phyloP scores from a whole-genome alignment of 2,797 vertebrate genomes.

The Capromys pilorides region DNA sequence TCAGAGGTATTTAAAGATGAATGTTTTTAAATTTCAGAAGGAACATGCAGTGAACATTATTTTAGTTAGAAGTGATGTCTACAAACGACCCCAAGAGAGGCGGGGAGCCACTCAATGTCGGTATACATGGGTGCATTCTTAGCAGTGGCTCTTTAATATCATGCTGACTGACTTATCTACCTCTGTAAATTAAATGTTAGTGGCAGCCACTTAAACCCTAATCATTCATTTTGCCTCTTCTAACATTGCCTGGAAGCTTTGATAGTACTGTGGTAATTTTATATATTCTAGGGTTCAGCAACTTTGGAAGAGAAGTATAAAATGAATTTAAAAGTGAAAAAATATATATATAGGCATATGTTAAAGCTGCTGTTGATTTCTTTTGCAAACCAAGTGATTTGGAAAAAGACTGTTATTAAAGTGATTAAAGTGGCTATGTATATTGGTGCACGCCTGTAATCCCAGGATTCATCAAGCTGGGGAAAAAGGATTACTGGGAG shows the following conservation, averaged over 20 bases:
- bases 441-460: neutral
- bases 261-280: neutral
- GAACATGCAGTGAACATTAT: neutral
- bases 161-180: slow-evolving; percentile 14
- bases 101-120: neutral
- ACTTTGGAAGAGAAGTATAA: neutral
- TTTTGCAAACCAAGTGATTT: neutral
- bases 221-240: neutral
- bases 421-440: neutral
- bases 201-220: slow-evolving; percentile 21
- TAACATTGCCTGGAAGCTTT: slow-evolving; percentile 42
- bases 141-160: slow-evolving; percentile 21
- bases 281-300: neutral
- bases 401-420: neutral
- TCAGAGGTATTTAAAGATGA: neutral
- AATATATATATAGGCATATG: too few relatives aligned
- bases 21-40: slow-evolving; percentile 1
- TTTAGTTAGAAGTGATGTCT: slow-evolving; percentile 43
- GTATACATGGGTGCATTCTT: slow-evolving; percentile 44
- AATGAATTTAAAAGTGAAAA: too few relatives aligned
- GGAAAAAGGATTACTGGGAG: neutral
- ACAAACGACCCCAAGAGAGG: neutral
- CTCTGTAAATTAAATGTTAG: slow-evolving; percentile 63
- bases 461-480: neutral
- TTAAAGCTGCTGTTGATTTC: neutral